These are phyloP conservation scores for Nasonia vitripennis DNA, from an alignment of 1,140 invertebrate species.

Conservation along the genomic window DNA sequence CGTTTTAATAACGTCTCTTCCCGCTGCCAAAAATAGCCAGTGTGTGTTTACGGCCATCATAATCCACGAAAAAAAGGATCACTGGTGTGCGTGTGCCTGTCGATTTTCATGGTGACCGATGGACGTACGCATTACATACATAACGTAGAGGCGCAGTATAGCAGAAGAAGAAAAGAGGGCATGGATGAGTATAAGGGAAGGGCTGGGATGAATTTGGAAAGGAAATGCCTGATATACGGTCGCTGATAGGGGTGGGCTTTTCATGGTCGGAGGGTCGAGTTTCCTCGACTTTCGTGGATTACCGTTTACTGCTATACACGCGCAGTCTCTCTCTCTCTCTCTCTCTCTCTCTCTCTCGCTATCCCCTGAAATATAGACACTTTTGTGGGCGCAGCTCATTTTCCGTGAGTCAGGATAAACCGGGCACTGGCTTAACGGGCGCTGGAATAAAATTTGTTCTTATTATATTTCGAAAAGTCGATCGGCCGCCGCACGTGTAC, in stretches of 20 bases:
- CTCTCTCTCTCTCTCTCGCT: not conserved
- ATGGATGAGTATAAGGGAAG: not conserved
- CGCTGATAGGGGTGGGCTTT: not conserved
- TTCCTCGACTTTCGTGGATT: not conserved
- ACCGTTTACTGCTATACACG: too few relatives aligned
- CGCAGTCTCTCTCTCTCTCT: not conserved
- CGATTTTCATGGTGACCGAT: constrained; percentile 1
- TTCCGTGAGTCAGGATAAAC: not conserved
- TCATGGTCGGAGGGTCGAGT: not conserved
- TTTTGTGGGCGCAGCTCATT: not conserved
- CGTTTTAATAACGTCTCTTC: too few relatives aligned
- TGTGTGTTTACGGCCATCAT: too few relatives aligned
- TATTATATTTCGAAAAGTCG: too few relatives aligned
- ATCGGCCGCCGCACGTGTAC: too few relatives aligned
- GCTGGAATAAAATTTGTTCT: too few relatives aligned
- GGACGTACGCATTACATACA: not conserved
- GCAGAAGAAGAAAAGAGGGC: not conserved
- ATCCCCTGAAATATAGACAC: not conserved
- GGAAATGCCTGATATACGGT: not conserved
- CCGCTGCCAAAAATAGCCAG: too few relatives aligned
- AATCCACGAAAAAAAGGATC: too few relatives aligned
- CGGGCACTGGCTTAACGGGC: too few relatives aligned
- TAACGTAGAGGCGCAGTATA: not conserved
- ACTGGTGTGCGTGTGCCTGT: not conserved
- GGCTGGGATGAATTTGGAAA: not conserved